phyloP scores from a whole-genome alignment of 2,888 invertebrate species.

The Mesoligia furuncula region DNA sequence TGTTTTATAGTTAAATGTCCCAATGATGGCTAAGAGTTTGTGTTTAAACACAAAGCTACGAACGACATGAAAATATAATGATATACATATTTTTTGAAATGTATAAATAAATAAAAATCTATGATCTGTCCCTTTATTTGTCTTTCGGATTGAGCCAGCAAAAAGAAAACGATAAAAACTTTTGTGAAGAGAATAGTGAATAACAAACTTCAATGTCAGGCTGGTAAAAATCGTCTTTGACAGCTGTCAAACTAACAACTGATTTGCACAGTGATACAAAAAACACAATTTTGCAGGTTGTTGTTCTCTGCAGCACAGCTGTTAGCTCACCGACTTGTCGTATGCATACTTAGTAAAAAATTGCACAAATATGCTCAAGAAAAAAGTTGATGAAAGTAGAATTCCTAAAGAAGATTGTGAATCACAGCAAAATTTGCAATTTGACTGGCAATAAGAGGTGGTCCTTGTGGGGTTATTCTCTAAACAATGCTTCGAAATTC shows the following conservation, averaged over 20 bases:
- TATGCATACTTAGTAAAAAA: neutral
- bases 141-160: constrained; percentile 66
- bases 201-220: neutral
- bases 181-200: neutral
- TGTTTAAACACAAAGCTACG: constrained; percentile 79
- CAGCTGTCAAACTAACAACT: constrained; percentile 31
- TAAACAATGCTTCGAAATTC: neutral
- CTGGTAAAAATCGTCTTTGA: neutral
- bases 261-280: neutral
- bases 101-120: constrained; percentile 80
- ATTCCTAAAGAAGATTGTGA: neutral
- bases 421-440: neutral
- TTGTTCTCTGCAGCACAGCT: constrained; percentile 2
- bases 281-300: neutral
- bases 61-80: constrained; percentile 65
- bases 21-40: constrained; percentile 74
- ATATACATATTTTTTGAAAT: constrained; percentile 87
- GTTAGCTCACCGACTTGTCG: constrained; percentile 5
- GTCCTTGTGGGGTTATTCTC: neutral
- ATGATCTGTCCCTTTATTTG: constrained; percentile 74
- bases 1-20: constrained; percentile 83
- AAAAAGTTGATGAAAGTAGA: neutral
- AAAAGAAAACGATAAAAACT: constrained; percentile 15
- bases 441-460: neutral
- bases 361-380: constrained; percentile 13